Evolutionary conservation across 1,140 invertebrate species (phyloP).

Genomic region (Ceratina australensis): DNA sequence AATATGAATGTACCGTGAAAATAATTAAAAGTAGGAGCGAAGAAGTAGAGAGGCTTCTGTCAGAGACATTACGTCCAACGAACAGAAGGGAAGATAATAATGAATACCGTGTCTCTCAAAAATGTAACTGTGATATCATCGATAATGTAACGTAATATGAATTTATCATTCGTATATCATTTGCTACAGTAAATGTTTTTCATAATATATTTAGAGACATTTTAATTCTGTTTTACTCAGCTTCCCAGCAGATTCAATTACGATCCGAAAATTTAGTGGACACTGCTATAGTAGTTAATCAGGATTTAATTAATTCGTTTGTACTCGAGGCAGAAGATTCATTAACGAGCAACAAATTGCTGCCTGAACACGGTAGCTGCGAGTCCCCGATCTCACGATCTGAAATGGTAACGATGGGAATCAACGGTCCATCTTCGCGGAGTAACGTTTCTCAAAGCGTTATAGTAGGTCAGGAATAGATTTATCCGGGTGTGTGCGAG

Average conservation of each 20-base stretch:
- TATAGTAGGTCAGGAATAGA: constrained; percentile 31
- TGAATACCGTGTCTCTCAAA: neutral
- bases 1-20: constrained; percentile 1
- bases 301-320: constrained; percentile 34
- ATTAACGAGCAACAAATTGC: constrained; percentile 51
- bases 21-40: constrained; percentile 27
- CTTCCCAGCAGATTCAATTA: neutral
- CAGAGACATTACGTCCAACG: constrained; percentile 16
- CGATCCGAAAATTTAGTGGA: neutral
- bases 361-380: constrained; percentile 25
- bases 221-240: no score
- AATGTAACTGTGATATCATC: neutral
- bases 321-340: constrained; percentile 11
- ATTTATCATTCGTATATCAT: no score
- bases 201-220: no score
- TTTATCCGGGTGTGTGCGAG: constrained; percentile 19
- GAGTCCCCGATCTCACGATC: constrained; percentile 67
- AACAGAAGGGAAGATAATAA: neutral
- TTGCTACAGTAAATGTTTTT: no score
- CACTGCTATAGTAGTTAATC: neutral
- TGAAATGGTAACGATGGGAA: constrained; percentile 67
- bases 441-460: neutral
- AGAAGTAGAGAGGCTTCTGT: constrained; percentile 10
- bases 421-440: constrained; percentile 44
- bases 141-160: neutral